A percentile compares a stretch with the other conserved stretches of the same genome.
Conservation (phyloP, 2,113 vertebrate species). For the Reinhardtius hippoglossoides region DNA sequence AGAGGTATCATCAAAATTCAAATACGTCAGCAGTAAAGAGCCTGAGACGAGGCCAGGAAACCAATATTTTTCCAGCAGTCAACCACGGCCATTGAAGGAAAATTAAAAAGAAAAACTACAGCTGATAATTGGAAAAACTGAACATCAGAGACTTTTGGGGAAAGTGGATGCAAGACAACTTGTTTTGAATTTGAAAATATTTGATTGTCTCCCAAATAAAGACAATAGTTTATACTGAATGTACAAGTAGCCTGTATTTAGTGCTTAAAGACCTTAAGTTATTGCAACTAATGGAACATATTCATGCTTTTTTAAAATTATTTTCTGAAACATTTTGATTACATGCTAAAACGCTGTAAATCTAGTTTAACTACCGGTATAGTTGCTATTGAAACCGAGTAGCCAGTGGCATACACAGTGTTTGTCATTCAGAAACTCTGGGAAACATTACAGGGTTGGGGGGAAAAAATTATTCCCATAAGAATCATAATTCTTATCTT, state of each 20-base stretch:
- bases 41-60: neutral
- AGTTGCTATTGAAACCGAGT: neutral
- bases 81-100: neutral
- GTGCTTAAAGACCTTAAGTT: neutral
- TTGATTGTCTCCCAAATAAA: neutral
- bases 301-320: neutral
- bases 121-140: neutral
- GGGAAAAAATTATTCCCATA: neutral
- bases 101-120: neutral
- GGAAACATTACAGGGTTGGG: neutral
- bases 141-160: neutral
- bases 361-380: neutral
- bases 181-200: neutral
- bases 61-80: neutral
- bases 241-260: neutral
- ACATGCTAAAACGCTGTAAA: neutral
- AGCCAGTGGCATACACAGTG: neutral
- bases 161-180: neutral
- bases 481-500: neutral
- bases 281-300: neutral
- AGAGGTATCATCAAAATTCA: constrained; percentile 12
- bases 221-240: too few relatives aligned
- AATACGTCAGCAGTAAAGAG: neutral
- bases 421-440: neutral
- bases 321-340: neutral